Base-by-base conservation (phyloP, 2,113 vertebrate species). In the Thomomys bottae region DNA sequence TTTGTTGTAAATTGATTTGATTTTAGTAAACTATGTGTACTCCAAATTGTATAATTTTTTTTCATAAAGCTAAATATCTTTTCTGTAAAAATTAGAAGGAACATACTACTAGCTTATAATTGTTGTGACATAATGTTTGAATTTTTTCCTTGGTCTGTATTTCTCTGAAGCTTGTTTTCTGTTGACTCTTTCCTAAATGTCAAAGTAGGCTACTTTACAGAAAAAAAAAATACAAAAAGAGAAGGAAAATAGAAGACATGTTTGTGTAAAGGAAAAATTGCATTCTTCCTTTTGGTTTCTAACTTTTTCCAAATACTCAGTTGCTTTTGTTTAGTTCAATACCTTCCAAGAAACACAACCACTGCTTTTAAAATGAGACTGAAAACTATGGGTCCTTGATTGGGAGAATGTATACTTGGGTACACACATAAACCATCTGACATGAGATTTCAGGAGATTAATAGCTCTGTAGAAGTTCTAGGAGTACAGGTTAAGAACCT, bases 121-220 rank as follows among this genome's bases (percentile, higher is more conserved):
- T 26, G 12, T 10, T 40, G 26, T 61, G 54, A 54, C 18, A 6
- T 73, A 49, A 64, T 84, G n/a, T n/a, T n/a, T 49, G 26, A 61
- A 76, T 73, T 79, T 1, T 32, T 77, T n/a, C 18, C 24, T 70
- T 79, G 24, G 9, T 87, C 57, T 82, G 0, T 68, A n/a, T 45
- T 72, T 91, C 11, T 40, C 70, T 89, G 54, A n/a, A n/a, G 72
- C 38, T 28, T 32, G 10, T 88, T 90, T 94, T 80, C 45, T 45
- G 3, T 88, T 90, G 90, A 66, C 17, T 4, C 70, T 14, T 64
- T 70, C 32, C 34, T 63, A 85, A 87, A 67, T 11, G 77, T 86
- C 59, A 79, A 21, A 87, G 30, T 68, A 7, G 18, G 57, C 64
- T 8, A 26, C 8, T n/a, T n/a, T n/a, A n/a, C n/a, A n/a, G n/a